Evolutionary conservation across 2,113 vertebrate species (phyloP), one percentile per base, ranked within the genome.

Genomic region (Stegastes partitus): DNA sequence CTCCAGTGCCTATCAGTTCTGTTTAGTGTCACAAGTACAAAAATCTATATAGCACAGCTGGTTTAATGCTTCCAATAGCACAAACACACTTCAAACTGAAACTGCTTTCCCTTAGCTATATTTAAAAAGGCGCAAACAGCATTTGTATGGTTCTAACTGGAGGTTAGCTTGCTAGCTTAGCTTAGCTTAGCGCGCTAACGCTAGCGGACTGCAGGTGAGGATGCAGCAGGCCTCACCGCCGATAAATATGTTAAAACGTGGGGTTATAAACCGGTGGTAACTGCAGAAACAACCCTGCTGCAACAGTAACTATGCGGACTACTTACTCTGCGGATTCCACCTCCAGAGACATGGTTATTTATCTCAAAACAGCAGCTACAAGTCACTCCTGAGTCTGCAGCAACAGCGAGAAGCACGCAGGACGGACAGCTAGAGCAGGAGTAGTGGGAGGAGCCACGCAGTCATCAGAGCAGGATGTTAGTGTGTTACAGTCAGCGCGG

Each of bases 291-390:
- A 0, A 2, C 0, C 0, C 0, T 0, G 4, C 0, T 26, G 11
- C 8, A 5, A 2, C 0, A 1, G 0, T 16, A 11, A 39, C 9
- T 14, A 21, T 12, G 1, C 0, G 0, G 8, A 21, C 1, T 19
- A 94, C 94, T 95, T 74, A 95, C 94, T 95, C 94, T 58, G 94
- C 93, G 3, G 94, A 95, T 86, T 95, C 94, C 28, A 95, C 93
- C 84, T 95, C 94, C 73, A 95, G 56, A 91, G 94, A 95, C 94
- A 95, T 95, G 82, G 21, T 87, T 87, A 77, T 71, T 82, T 77
- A 69, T 72, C 6, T 68, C 0, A 28, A 62, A 72, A 67, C 12
- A 56, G 44, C 0, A 11, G 23, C 26, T 2, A 59, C 34, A 28
- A 73, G 4, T 39, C 28, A 42, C 34, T 68, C n/a, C 5, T 0